Base-by-base conservation (phyloP, 1,140 invertebrate genomes). In the Bathynomus jamesi region DNA sequence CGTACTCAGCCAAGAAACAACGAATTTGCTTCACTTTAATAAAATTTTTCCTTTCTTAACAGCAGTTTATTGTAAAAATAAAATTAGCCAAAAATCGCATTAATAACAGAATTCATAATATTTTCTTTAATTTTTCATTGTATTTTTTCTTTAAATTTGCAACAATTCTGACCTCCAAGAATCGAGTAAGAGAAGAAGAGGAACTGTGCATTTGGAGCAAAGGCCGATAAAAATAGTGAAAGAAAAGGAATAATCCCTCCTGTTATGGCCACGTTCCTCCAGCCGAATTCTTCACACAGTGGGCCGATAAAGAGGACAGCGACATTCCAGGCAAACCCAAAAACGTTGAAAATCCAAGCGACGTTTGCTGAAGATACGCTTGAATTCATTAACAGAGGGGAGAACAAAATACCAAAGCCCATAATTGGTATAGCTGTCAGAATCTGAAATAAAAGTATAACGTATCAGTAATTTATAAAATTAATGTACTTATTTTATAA, bases 181-280 rank as follows among this genome's bases (percentile, higher is more conserved):
- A 74, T 4, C 3, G 72, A 74, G 28, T 40, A 70, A 2, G 72
- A 70, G 60, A 74, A 53, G 25, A 74, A 74, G 11, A 74, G 69
- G 25, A 70, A 70, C 17, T 40, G 25, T 3, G 72, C 68, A n/a
- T 28, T 17, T 4, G 72, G 69, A 31, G 68, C 11, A 30, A 74
- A 74, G n/a, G 72, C 67, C 13, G 68, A 67, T 7, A 67, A 24
- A 10, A 63, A 60, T 24, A 74, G 32, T 2, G 63, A 24, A 2
- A 64, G 17, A 17, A 60, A 66, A 27, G 53, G 24, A 21, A 66
- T 28, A 21, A 67, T 60, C 17, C 30, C 61, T 8, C 68, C 65
- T 0, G 30, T 11, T 10, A 74, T 30, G 13, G 53, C 72, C 4
- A 70, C 63, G 4, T 53, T 65, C 24, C 60, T 30, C 53, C 60